These are phyloP conservation scores for Synanthedon vespiformis DNA, from an alignment of 2,888 invertebrate genomes.

Conservation along the genomic window DNA sequence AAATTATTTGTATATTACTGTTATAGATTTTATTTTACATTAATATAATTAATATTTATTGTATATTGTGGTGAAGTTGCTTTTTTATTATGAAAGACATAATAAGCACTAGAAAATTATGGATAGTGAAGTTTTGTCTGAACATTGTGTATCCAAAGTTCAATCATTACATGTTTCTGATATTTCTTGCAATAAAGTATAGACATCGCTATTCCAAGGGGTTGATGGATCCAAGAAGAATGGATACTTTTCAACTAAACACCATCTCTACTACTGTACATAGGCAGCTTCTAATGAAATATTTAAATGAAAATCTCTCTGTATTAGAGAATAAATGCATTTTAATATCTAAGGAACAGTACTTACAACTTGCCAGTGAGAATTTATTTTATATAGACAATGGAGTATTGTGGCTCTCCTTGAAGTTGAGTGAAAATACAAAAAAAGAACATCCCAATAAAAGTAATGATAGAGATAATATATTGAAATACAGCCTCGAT, in stretches of 20 bases:
- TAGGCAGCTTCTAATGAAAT: slow-evolving; percentile 27
- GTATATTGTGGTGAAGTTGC: slow-evolving; percentile 4
- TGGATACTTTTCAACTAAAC: slow-evolving; percentile 37
- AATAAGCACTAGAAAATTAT: slow-evolving; percentile 38
- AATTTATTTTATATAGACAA: slow-evolving; percentile 60
- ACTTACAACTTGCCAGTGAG: slow-evolving; percentile 47
- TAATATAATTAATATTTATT: slow-evolving; percentile 4
- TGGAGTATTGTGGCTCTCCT: slow-evolving; percentile 50
- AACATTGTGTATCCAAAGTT: slow-evolving; percentile 61
- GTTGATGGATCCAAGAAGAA: slow-evolving; percentile 15
- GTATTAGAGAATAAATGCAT: slow-evolving; percentile 47
- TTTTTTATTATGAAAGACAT: slow-evolving; percentile 46
- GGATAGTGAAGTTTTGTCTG: slow-evolving; percentile 58
- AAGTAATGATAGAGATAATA: slow-evolving; percentile 14
- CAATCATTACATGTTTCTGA: slow-evolving; percentile 49
- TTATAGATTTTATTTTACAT: too few relatives aligned
- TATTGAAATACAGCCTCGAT: slow-evolving; percentile 34
- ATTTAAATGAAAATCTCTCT: slow-evolving; percentile 30
- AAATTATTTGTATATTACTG: slow-evolving; percentile 2
- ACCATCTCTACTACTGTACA: slow-evolving; percentile 32
- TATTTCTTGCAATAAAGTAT: slow-evolving; percentile 53
- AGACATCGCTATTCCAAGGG: slow-evolving; percentile 35
- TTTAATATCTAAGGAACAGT: slow-evolving; percentile 46
- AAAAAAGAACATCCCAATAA: slow-evolving; percentile 26
- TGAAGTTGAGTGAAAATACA: slow-evolving; percentile 34